Base-by-base conservation (phyloP, 1,140 invertebrate species). In the Drosophila mojavensis region DNA sequence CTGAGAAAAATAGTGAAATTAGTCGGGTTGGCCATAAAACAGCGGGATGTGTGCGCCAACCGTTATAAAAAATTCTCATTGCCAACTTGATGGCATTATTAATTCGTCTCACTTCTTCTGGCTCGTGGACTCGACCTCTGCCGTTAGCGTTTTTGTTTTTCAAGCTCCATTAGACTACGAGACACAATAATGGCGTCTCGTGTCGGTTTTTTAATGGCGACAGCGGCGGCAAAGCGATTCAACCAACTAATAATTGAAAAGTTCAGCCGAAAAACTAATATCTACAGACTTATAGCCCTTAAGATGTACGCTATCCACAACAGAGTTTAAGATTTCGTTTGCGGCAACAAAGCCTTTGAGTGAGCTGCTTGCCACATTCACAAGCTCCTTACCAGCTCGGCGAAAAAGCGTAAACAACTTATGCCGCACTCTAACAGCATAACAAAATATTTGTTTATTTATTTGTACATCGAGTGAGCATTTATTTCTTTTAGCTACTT, bases 51-150 rank as follows among this genome's bases (percentile, higher is more conserved):
- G 41, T 45, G 33, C 74, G 64, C 30, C 50, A 15, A 65, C 50
- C 51, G 68, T 53, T 80, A 77, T 80, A 74, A 77, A 66, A 69
- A 61, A 66, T 84, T 84, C 20, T 83, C 84, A 84, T 74, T 84
- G 67, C 77, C 62, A 62, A 43, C 59, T 75, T 58, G 53, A 36
- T 62, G 54, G 69, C 73, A 76, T 73, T 84, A 84, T 83, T 83
- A 83, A 84, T 84, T 80, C 81, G 81, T 83, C 83, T 82, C 50
- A 58, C 55, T 79, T 70, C n/a, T 33, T 39, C 39, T 73, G 41
- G 36, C 11, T 61, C 26, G 24, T 41, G 50, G 48, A 41, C 53
- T 36, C 53, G 15, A 2, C 30, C 28, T 28, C 7, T 10, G 15
- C 30, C 28, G 30, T 1, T 28, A 13, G 2, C 28, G 28, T 5